phyloP scores from a whole-genome alignment of 2,113 vertebrate genomes.

The Cyphomyrus discorhynchus region DNA sequence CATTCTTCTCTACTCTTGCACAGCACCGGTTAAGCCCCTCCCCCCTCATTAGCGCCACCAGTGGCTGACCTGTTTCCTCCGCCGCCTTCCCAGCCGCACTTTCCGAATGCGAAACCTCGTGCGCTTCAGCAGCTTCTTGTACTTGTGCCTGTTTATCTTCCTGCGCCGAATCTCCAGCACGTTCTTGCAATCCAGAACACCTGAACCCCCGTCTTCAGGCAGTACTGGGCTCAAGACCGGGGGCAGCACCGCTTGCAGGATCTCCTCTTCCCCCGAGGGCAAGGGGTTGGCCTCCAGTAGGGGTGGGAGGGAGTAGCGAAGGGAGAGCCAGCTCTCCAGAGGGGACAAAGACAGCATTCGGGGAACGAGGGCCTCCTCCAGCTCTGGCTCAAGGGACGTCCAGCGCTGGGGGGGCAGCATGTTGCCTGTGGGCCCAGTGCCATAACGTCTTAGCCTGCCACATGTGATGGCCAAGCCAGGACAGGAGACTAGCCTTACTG shows the following conservation, averaged over 20 bases:
- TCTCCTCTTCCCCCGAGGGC: conserved; percentile 42
- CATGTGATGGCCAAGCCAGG: conserved; percentile 26
- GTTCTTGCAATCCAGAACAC: conserved; percentile 67
- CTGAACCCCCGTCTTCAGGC: conserved; percentile 38
- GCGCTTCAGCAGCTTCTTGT: conserved; percentile 77
- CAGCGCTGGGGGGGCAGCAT: conserved; percentile 53
- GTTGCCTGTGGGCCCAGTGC: conserved; percentile 55
- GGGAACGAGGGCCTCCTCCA: conserved; percentile 81
- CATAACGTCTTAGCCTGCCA: conserved; percentile 44
- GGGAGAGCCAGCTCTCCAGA: conserved; percentile 83
- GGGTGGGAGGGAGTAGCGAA: conserved; percentile 68
- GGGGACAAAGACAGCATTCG: conserved; percentile 84
- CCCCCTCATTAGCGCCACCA: neutral
- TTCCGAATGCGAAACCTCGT: conserved; percentile 70
- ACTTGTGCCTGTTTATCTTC: conserved; percentile 90
- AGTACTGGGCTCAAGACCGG: conserved; percentile 35
- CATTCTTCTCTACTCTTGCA: neutral
- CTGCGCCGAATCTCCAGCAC: conserved; percentile 80
- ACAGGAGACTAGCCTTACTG: conserved; percentile 20
- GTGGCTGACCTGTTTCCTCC: conserved; percentile 61
- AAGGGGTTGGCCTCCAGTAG: conserved; percentile 38
- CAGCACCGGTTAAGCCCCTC: neutral
- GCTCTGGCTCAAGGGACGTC: conserved; percentile 62
- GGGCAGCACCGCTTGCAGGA: conserved; percentile 43
- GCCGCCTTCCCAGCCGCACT: conserved; percentile 64